A percentile compares a stretch with the other conserved stretches of the same genome.
These are phyloP conservation scores for Aphrocallistes beatrix DNA, from an alignment of 37 sponge, comb jelly and placozoan genomes.

Conservation along the genomic window DNA sequence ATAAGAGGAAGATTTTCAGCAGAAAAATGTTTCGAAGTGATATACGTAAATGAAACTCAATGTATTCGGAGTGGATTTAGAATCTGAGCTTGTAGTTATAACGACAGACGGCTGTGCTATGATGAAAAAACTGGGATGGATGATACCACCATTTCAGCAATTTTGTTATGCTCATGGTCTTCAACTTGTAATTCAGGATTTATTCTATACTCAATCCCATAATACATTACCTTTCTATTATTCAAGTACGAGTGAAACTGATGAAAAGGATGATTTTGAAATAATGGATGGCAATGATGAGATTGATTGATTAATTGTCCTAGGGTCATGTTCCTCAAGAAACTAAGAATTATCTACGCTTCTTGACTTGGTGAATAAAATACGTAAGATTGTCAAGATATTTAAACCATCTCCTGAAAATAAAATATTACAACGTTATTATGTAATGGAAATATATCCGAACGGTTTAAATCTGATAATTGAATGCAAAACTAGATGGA, in stretches of 20 bases:
- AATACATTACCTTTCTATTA: not conserved
- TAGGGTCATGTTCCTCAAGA: not conserved
- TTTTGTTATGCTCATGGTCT: slow-evolving; percentile 14
- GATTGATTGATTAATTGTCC: too few species aligned
- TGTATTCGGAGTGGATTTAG: not conserved
- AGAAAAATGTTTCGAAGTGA: not conserved
- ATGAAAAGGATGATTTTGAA: slow-evolving; percentile 4
- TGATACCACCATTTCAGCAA: not conserved
- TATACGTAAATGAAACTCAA: not conserved
- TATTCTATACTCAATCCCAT: too few species aligned
- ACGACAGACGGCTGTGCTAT: not conserved
- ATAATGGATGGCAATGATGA: slow-evolving; percentile 6
- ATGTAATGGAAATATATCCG: not conserved
- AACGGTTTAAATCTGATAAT: not conserved
- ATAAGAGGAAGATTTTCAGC: not conserved
- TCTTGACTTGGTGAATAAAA: too few species aligned
- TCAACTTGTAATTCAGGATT: slow-evolving; percentile 11
- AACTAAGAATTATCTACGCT: slow-evolving; percentile 7
- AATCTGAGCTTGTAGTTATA: not conserved
- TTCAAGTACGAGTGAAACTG: slow-evolving; percentile 1
- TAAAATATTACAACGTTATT: not conserved
- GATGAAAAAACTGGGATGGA: too few species aligned
- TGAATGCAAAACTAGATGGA: too few species aligned
- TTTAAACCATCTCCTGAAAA: not conserved
- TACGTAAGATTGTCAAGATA: not conserved